Percentiles rank a stretch among this genome's conserved stretches.
Evolutionary conservation across 2,888 invertebrate species (phyloP).

Genomic region (Busseola fusca): DNA sequence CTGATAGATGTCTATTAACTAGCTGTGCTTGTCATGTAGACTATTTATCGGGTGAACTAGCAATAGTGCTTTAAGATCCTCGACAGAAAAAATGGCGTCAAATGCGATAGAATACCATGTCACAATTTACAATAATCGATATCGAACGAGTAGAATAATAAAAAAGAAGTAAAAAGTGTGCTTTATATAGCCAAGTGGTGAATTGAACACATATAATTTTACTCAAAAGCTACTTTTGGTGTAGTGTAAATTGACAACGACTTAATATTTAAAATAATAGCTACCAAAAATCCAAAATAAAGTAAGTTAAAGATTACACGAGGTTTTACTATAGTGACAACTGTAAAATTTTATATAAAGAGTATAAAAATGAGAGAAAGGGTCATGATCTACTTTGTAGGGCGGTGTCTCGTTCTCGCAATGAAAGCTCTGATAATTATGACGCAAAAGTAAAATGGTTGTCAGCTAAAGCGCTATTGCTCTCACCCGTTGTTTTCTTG

Average conservation of each 20-base stretch:
- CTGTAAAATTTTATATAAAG: conserved; percentile 5
- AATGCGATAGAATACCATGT: background rate
- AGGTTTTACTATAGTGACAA: background rate
- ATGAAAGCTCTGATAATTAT: conserved; percentile 27
- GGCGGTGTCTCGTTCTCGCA: conserved; percentile 17
- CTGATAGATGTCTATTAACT: conserved; percentile 78
- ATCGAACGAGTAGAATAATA: background rate
- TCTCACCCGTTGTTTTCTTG: conserved; percentile 69
- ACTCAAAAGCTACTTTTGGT: background rate
- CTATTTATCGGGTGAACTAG: conserved; percentile 57
- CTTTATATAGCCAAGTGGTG: background rate
- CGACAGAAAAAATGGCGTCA: background rate
- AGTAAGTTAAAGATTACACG: background rate
- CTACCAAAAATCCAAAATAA: background rate
- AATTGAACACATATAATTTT: too few relatives aligned
- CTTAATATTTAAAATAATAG: background rate
- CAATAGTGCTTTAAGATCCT: conserved; percentile 46
- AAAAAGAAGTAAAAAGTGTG: background rate
- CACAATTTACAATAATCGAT: background rate
- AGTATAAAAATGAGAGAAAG: conserved; percentile 22
- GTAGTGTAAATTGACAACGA: background rate
- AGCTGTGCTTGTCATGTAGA: conserved; percentile 81
- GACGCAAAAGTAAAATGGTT: conserved; percentile 18
- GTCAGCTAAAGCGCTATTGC: conserved; percentile 49
- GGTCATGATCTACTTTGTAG: conserved; percentile 7